Evolutionary conservation across 2,113 vertebrate genomes (phyloP).

Genomic region (Ctenomys sociabilis): DNA sequence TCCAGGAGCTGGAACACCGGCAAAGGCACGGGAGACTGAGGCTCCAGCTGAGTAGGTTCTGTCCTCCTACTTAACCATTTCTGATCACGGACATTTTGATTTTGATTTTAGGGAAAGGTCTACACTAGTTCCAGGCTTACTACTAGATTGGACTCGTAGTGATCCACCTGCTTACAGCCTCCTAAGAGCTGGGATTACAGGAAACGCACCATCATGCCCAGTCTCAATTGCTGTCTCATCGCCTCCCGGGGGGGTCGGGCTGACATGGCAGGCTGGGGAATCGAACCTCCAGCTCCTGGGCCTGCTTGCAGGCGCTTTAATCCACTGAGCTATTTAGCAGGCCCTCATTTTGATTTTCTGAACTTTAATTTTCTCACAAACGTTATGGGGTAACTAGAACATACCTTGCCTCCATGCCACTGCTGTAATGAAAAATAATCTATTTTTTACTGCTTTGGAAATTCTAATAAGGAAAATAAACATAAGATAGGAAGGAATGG

Average conservation of each 20-base stretch:
- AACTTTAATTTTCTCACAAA: constrained; percentile 38
- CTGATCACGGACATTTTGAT: not conserved
- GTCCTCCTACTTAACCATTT: not conserved
- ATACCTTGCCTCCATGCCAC: not conserved
- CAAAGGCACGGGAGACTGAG: not conserved
- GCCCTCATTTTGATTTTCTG: not conserved
- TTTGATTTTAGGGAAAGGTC: not conserved
- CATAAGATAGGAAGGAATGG: not conserved
- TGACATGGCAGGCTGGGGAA: too few species aligned
- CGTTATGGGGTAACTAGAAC: not conserved
- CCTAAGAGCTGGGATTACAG: too few species aligned
- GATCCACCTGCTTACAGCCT: too few species aligned
- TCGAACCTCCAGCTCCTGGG: too few species aligned
- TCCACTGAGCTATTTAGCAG: too few species aligned
- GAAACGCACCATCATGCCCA: too few species aligned
- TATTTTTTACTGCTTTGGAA: not conserved
- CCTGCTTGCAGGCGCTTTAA: too few species aligned
- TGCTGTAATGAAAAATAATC: not conserved
- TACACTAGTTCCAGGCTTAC: too few species aligned
- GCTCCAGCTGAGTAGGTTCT: not conserved
- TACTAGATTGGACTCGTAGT: too few species aligned
- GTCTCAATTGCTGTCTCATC: too few species aligned
- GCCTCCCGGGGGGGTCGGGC: too few species aligned
- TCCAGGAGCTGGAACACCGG: not conserved
- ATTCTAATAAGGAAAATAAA: not conserved